Percentiles rank a stretch among this genome's conserved stretches.
Evolutionary conservation across 2,888 invertebrate genomes (phyloP).

Genomic region (Tubulanus polymorphus): DNA sequence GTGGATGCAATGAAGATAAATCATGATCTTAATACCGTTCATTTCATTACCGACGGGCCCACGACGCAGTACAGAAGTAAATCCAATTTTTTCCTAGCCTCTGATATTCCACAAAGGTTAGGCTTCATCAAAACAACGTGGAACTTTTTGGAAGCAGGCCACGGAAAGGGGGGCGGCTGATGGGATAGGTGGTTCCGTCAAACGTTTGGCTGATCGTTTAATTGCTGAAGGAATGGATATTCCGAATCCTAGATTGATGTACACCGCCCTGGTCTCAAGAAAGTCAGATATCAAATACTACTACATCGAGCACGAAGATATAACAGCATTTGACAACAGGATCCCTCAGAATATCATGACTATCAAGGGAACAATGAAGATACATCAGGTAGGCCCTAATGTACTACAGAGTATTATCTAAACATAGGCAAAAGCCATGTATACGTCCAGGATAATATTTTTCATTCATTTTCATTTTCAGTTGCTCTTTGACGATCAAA

Average conservation of each 20-base stretch:
- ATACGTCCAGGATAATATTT: no score
- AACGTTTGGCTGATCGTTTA: conserved; percentile 7
- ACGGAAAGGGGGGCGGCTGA: conserved; percentile 35
- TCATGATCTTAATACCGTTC: conserved; percentile 13
- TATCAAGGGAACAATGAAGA: background rate
- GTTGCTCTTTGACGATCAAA: no score
- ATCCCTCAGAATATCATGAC: background rate
- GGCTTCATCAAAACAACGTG: conserved; percentile 23
- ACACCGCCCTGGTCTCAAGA: background rate
- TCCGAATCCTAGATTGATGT: background rate
- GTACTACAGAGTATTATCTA: no score
- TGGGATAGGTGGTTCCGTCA: background rate
- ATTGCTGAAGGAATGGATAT: conserved; percentile 21
- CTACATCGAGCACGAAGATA: background rate
- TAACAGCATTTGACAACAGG: background rate
- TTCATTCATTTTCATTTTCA: no score
- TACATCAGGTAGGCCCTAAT: background rate
- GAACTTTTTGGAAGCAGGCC: conserved; percentile 46
- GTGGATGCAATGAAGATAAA: conserved; percentile 13
- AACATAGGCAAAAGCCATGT: no score
- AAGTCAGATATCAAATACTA: background rate
- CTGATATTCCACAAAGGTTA: conserved; percentile 10
- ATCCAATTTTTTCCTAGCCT: conserved; percentile 42
- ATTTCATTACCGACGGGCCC: conserved; percentile 33
- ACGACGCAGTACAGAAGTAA: conserved; percentile 46